phyloP scores from a whole-genome alignment of 2,113 vertebrate species.

The Psammodynastes pulverulentus region DNA sequence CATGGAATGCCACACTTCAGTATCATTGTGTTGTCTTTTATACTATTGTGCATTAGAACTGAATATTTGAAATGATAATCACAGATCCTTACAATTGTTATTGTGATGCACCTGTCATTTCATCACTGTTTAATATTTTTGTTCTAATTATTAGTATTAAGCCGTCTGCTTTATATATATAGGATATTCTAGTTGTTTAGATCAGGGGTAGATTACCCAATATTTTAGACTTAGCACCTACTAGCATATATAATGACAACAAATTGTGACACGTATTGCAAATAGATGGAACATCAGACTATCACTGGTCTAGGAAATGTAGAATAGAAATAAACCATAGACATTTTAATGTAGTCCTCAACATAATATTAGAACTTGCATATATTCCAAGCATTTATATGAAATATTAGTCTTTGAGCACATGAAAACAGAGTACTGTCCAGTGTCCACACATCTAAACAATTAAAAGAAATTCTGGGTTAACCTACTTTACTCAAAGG shows the following conservation, averaged over 20 bases:
- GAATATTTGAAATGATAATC: slow-evolving; percentile 2
- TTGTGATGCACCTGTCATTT: neutral
- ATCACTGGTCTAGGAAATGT: neutral
- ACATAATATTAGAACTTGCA: neutral
- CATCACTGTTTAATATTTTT: neutral
- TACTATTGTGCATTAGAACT: neutral
- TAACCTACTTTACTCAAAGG: neutral
- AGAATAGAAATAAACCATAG: neutral
- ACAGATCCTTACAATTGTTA: neutral
- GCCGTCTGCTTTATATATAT: neutral
- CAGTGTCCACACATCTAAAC: neutral
- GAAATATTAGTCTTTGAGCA: neutral
- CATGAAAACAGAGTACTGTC: neutral
- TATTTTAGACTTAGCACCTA: neutral
- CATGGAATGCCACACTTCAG: slow-evolving; percentile 18
- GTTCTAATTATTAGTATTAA: slow-evolving; percentile 31
- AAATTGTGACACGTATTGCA: neutral
- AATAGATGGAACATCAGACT: neutral
- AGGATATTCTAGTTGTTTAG: neutral
- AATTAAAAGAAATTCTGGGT: neutral
- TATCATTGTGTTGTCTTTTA: slow-evolving; percentile 34
- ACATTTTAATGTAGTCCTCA: neutral
- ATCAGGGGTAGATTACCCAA: neutral
- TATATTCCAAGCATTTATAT: neutral
- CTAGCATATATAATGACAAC: neutral